Percentiles rank a stretch among this genome's conserved stretches.
Evolutionary conservation across 2,113 vertebrate genomes (phyloP).

Genomic region (Pteropus alecto): DNA sequence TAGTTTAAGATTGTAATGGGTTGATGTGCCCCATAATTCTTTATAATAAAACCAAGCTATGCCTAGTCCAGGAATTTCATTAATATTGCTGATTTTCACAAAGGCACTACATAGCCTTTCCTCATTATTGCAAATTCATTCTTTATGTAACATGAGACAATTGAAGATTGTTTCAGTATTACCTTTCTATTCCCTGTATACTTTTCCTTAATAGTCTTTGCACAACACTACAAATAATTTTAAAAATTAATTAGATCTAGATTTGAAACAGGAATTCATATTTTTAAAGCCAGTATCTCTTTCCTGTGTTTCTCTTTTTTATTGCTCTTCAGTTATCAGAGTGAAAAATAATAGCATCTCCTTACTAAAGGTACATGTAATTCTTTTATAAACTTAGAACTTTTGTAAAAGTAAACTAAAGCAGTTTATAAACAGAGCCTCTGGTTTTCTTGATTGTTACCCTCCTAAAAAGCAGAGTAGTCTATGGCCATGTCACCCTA

Average conservation of each 20-base stretch:
- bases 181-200: not conserved
- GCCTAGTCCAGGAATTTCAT: not conserved
- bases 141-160: not conserved
- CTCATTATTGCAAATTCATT: not conserved
- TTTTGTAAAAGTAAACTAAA: not conserved
- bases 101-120: not conserved
- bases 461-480: not conserved
- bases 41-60: not conserved
- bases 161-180: not conserved
- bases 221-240: not conserved
- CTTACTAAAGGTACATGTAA: not conserved
- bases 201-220: not conserved
- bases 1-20: not conserved
- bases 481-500: too few species aligned
- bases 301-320: not conserved
- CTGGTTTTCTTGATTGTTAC: not conserved
- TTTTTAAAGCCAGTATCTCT: not conserved
- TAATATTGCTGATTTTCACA: not conserved
- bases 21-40: not conserved
- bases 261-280: conserved; percentile 2
- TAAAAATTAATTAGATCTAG: not conserved
- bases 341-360: not conserved
- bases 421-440: not conserved
- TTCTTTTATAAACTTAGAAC: conserved; percentile 21
- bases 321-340: not conserved